Evolutionary conservation across 2,888 invertebrate genomes (phyloP).

Genomic region (Cordilura impudica): DNA sequence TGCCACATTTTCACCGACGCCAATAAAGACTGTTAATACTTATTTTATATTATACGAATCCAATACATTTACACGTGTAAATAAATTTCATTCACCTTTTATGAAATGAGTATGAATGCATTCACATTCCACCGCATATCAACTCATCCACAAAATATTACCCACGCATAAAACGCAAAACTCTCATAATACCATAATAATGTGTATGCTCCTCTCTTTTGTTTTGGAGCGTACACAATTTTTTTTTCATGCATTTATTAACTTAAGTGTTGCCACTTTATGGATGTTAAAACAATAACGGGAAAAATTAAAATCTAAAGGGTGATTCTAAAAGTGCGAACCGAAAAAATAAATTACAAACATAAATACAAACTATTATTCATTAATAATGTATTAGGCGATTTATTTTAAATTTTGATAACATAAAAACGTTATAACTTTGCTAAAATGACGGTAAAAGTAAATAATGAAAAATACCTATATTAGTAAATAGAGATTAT

Average conservation of each 20-base stretch:
- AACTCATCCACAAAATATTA: neutral
- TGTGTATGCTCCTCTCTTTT: neutral
- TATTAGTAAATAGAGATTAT: too few species aligned
- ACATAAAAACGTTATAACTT: too few species aligned
- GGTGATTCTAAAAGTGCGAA: too few species aligned
- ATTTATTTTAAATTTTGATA: too few species aligned
- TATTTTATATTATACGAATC: neutral
- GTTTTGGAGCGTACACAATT: neutral
- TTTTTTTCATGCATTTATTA: neutral
- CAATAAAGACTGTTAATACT: neutral
- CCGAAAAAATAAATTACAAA: too few species aligned
- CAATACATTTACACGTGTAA: too few species aligned
- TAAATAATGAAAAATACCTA: too few species aligned
- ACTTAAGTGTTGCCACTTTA: neutral
- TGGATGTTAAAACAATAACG: too few species aligned
- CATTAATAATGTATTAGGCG: too few species aligned
- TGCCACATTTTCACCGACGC: neutral
- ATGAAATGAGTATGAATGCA: neutral
- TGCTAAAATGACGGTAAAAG: too few species aligned
- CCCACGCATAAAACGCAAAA: neutral
- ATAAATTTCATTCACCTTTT: neutral
- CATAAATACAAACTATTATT: too few species aligned
- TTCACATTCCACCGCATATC: neutral
- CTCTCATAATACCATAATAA: neutral
- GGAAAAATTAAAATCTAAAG: too few species aligned